Base-by-base conservation (phyloP, 1,140 invertebrate genomes). In the Eriosoma lanigerum region DNA sequence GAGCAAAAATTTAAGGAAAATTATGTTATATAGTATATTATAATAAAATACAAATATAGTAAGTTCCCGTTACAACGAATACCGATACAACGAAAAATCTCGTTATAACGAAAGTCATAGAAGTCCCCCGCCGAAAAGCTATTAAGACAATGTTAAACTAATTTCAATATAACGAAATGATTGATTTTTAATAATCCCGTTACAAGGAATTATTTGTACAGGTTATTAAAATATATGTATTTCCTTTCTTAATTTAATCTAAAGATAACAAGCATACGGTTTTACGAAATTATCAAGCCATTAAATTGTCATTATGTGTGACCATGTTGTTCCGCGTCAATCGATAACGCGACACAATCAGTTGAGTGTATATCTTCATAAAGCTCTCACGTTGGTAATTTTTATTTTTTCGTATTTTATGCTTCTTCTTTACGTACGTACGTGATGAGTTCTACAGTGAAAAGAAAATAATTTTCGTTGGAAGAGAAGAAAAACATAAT, bases 141-240 rank as follows among this genome's bases (percentile, higher is more conserved):
- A 24, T 10, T 0, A 24, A 38, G 8, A 38, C 32, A 38, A 38
- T 38, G 32, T 38, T 38, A 38, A 38, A 38, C 8, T 3, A 38
- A 38, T 8, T 8, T 38, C 32, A 38, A 38, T 38, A 38, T 38
- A 38, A 38, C 8, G 32, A 38, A 38, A 38, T 38, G 32, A 38
- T 8, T 38, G 32, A 38, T 38, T 38, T 38, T 38, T 38, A 38
- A 38, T 4, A 38, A 38, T 38, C 32, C 8, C 32, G 32, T 4
- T 38, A 38, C 32, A 38, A 38, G 3, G 8, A 38, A 56, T n/a
- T 24, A 56, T 56, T 24, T 56, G 21, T 56, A 56, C 24, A 58
- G 56, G 56, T 58, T n/a, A n/a, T n/a, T 58, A 29, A 58, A 58
- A 58, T 58, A 58, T 58, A 29, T 58, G 56, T 58, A 58, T 58